Percentiles rank a stretch among this genome's conserved stretches.
Conservation (phyloP, 2,113 vertebrate genomes). For the Haemorhous mexicanus region DNA sequence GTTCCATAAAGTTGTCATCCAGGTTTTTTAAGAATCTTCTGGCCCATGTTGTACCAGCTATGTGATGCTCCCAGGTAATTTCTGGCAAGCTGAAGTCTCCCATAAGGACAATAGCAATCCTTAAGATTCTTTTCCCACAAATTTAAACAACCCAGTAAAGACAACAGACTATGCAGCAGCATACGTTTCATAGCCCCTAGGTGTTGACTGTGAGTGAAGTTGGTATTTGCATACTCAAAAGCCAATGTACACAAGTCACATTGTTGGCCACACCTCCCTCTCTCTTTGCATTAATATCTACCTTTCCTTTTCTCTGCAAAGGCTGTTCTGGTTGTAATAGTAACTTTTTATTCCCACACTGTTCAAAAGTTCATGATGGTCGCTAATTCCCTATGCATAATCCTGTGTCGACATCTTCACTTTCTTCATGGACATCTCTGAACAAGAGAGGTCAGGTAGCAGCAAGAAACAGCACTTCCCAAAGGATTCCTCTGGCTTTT, state of each 20-base stretch:
- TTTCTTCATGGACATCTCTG: neutral
- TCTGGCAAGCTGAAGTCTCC: neutral
- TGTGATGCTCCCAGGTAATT: neutral
- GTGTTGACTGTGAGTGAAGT: neutral
- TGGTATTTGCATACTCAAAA: neutral
- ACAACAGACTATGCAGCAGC: neutral
- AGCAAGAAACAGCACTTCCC: neutral
- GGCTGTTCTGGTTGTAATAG: neutral
- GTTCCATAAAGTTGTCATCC: neutral
- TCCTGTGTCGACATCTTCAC: neutral
- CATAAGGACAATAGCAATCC: too few relatives aligned
- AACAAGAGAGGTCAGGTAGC: neutral
- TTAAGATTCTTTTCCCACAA: neutral
- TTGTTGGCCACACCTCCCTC: too few relatives aligned
- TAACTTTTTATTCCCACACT: neutral
- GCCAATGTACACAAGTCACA: neutral
- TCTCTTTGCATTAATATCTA: neutral
- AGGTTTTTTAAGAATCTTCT: neutral
- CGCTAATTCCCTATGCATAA: neutral
- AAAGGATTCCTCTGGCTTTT: neutral
- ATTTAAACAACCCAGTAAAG: neutral
- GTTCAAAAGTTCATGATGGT: accelerated
- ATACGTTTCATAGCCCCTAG: neutral
- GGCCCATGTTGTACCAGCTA: neutral
- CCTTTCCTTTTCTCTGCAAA: neutral